phyloP scores from a whole-genome alignment of 2,797 vertebrate species.

The Sparidentex hasta region DNA sequence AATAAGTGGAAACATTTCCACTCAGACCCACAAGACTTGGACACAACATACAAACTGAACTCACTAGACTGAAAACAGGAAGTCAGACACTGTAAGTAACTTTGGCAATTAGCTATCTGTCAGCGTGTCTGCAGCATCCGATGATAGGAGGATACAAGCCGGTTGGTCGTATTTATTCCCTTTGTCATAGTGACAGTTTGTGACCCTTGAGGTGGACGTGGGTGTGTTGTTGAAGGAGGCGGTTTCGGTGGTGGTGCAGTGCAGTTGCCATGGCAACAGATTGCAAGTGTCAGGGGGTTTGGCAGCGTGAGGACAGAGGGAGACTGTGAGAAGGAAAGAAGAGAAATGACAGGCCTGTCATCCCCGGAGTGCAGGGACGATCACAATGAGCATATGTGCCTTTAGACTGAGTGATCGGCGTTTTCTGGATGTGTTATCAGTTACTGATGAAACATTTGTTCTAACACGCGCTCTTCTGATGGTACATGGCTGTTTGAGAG shows the following conservation, averaged over 20 bases:
- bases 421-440: not conserved
- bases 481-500: not conserved
- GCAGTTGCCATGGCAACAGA: conserved; percentile 67
- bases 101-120: not conserved
- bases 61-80: not conserved
- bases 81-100: not conserved
- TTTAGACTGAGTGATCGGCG: not conserved
- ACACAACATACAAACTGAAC: not conserved
- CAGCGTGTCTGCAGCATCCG: not conserved
- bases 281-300: conserved; percentile 56
- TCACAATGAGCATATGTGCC: not conserved
- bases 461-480: not conserved
- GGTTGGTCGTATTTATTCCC: not conserved
- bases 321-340: conserved; percentile 36
- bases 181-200: conserved; percentile 31
- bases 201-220: conserved; percentile 45
- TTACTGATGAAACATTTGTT: not conserved
- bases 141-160: not conserved
- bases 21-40: not conserved
- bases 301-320: conserved; percentile 46
- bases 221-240: conserved; percentile 1
- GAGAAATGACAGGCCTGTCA: conserved; percentile 37
- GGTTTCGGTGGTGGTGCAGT: conserved; percentile 27
- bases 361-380: conserved; percentile 7
- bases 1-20: conserved; percentile 36